These are phyloP conservation scores for Enoplolaimus lenunculus DNA, from an alignment of 2,888 invertebrate genomes.

Conservation along the genomic window DNA sequence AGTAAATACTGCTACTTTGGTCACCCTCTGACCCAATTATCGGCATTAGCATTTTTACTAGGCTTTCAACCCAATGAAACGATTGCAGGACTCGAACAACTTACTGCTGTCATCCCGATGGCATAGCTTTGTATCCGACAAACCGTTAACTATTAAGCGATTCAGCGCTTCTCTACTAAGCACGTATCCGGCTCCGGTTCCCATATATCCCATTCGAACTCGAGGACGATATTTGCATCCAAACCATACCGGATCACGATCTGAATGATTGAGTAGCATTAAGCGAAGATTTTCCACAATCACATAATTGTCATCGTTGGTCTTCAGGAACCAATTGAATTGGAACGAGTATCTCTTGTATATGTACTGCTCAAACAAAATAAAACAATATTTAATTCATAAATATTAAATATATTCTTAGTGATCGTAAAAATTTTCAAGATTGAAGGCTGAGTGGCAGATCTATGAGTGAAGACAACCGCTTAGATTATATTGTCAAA, in stretches of 20 bases:
- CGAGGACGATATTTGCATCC: conserved; percentile 76
- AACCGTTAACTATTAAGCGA: conserved; percentile 54
- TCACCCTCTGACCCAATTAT: conserved; percentile 52
- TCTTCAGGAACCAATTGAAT: conserved; percentile 65
- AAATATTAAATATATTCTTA: no score
- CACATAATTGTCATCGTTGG: conserved; percentile 88
- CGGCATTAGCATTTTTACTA: neutral
- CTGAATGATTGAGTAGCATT: conserved; percentile 61
- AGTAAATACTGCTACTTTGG: conserved; percentile 72
- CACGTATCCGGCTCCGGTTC: conserved; percentile 63
- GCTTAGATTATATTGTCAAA: no score
- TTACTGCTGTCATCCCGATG: conserved; percentile 30
- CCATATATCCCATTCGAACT: conserved; percentile 52
- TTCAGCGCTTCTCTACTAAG: conserved; percentile 63
- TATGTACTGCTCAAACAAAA: no score
- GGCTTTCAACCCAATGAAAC: neutral
- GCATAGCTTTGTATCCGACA: conserved; percentile 58
- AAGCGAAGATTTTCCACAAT: conserved; percentile 87
- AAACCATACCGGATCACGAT: conserved; percentile 65
- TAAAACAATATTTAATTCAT: no score
- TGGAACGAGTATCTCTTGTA: conserved; percentile 45
- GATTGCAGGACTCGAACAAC: neutral
- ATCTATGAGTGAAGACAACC: no score
- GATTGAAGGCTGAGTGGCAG: no score
- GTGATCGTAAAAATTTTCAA: no score